Evolutionary conservation across 2,888 invertebrate species (phyloP).

Genomic region (Ennomos erosarius): DNA sequence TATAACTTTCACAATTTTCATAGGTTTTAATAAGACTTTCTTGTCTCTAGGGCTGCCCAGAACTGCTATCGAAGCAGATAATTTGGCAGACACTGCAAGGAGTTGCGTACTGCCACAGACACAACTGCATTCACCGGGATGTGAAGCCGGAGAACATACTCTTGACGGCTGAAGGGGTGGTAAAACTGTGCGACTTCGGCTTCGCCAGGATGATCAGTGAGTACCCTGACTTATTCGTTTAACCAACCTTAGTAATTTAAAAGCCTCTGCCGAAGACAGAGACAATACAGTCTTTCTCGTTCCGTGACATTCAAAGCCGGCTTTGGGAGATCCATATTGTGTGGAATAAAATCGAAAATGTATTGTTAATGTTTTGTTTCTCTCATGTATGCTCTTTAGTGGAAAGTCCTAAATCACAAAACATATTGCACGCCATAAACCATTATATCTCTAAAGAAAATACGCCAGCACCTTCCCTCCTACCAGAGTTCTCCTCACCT

Average conservation of each 20-base stretch:
- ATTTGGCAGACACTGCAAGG: conserved; percentile 98
- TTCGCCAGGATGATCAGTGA: conserved; percentile 97
- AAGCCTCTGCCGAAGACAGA: no score
- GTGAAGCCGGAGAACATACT: conserved; percentile 99
- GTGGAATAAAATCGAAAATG: no score
- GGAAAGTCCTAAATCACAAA: no score
- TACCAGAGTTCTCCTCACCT: conserved; percentile 16
- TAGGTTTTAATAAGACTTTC: background rate
- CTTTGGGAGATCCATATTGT: no score
- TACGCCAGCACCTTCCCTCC: conserved; percentile 5
- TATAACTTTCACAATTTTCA: no score
- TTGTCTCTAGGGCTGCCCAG: conserved; percentile 91
- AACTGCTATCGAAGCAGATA: conserved; percentile 95
- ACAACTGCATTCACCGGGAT: conserved; percentile 98
- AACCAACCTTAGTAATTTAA: no score
- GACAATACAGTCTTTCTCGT: no score
- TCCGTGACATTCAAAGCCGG: no score
- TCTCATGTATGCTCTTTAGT: background rate
- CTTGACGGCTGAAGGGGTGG: conserved; percentile 95
- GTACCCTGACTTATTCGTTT: conserved; percentile 45
- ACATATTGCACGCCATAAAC: no score
- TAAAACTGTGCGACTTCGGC: conserved; percentile 99
- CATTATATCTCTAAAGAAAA: background rate
- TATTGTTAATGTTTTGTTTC: background rate
- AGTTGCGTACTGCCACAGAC: conserved; percentile 97